Percentiles rank a stretch among this genome's conserved stretches.
Conservation (phyloP, 2,113 vertebrate species). For the Nycticryphes semicollaris region DNA sequence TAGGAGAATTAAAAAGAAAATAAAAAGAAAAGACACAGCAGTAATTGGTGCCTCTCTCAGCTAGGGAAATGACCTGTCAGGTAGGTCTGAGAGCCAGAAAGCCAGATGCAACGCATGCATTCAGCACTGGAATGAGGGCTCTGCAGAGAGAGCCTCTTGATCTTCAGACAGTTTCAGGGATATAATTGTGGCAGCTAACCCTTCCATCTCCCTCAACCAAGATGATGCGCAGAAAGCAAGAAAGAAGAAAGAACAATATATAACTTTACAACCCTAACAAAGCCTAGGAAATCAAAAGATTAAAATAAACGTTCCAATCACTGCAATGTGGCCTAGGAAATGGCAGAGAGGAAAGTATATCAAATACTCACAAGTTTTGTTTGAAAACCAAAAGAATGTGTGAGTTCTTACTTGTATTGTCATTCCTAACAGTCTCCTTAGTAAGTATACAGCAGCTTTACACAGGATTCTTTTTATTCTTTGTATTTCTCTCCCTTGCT, state of each 20-base stretch:
- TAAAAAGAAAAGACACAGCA: not conserved
- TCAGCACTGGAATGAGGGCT: not conserved
- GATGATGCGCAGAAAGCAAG: not conserved
- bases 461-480: not conserved
- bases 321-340: not conserved
- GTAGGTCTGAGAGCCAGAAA: not conserved
- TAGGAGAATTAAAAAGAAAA: not conserved
- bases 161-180: constrained; percentile 9
- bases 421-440: not conserved
- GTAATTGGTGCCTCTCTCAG: constrained; percentile 36
- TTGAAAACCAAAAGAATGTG: not conserved
- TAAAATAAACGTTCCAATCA: not conserved
- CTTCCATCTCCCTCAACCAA: not conserved
- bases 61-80: constrained; percentile 29
- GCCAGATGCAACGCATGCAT: not conserved
- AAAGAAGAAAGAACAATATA: not conserved
- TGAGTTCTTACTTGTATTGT: not conserved
- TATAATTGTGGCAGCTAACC: not conserved
- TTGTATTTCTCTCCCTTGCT: not conserved
- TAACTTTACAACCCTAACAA: constrained; percentile 9
- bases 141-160: constrained; percentile 10
- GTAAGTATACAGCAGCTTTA: not conserved
- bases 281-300: not conserved
- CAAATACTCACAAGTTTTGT: not conserved
- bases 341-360: not conserved